A percentile compares a stretch with the other conserved stretches of the same genome.
These are phyloP conservation scores for Folsomia manolachei DNA, from an alignment of 2,888 invertebrate species.

Conservation along the genomic window DNA sequence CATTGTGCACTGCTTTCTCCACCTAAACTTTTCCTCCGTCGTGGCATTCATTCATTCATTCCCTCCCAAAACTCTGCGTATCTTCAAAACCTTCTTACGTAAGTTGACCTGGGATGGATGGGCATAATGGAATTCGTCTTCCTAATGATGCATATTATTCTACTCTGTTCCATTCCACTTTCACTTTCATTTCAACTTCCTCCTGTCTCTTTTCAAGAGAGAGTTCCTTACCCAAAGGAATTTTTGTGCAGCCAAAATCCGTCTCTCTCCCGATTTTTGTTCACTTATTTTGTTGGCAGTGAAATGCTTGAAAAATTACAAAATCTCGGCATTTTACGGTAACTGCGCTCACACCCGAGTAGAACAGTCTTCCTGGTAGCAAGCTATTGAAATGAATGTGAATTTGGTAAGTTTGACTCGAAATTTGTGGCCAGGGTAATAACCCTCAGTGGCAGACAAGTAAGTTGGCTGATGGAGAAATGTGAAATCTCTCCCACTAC, in stretches of 20 bases:
- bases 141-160: constrained; percentile 24
- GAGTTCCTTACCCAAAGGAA: constrained; percentile 13
- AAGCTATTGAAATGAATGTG: not conserved
- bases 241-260: not conserved
- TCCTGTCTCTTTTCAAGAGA: not conserved
- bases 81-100: not conserved
- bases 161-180: not conserved
- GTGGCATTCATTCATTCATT: no score
- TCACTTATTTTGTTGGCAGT: not conserved
- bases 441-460: not conserved
- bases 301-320: not conserved
- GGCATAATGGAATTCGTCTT: not conserved
- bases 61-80: not conserved
- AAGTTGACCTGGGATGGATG: not conserved
- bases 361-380: no score
- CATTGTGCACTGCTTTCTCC: not conserved
- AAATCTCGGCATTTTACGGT: not conserved
- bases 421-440: not conserved
- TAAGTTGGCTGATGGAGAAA: no score
- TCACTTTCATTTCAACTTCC: not conserved
- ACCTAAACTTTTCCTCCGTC: not conserved
- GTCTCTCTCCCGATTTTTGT: not conserved
- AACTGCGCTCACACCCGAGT: not conserved
- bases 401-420: not conserved
- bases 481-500: no score